Conservation (phyloP, 2,113 vertebrate species). For the Charina bottae region DNA sequence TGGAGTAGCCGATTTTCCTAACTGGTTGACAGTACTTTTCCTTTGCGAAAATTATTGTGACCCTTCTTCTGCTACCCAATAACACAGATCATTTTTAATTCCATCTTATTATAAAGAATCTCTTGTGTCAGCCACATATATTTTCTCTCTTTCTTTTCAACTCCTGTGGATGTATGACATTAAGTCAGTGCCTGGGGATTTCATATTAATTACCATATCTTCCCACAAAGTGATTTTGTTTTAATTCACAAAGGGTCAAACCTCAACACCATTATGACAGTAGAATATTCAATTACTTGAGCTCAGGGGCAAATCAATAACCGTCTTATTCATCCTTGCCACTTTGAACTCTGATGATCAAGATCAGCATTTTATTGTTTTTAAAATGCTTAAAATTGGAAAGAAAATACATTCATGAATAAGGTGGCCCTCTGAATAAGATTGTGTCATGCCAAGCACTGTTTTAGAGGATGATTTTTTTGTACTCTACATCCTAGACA, state of each 20-base stretch:
- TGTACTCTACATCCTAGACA: neutral
- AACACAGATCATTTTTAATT: constrained; percentile 36
- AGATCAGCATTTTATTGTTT: neutral
- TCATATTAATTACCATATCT: constrained; percentile 51
- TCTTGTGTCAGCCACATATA: constrained; percentile 17
- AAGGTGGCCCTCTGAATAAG: neutral
- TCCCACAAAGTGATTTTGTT: constrained; percentile 29
- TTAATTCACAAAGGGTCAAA: constrained; percentile 34
- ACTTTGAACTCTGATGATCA: neutral
- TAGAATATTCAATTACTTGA: constrained; percentile 29
- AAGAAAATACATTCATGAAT: neutral
- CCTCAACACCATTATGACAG: neutral
- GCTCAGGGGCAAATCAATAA: constrained; percentile 35
- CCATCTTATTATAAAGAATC: constrained; percentile 44
- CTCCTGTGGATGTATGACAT: constrained; percentile 34
- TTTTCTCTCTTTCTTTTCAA: constrained; percentile 54
- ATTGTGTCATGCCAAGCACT: neutral
- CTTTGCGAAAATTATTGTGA: constrained; percentile 34
- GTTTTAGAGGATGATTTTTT: neutral
- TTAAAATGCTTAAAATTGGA: neutral
- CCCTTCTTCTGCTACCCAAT: constrained; percentile 30
- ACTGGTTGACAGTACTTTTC: constrained; percentile 19
- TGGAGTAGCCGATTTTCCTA: neutral
- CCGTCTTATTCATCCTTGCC: neutral
- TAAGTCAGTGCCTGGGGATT: constrained; percentile 34